A percentile compares a stretch with the other conserved stretches of the same genome.
Conservation (phyloP, 2,888 invertebrate genomes). For the Papilio elwesi region DNA sequence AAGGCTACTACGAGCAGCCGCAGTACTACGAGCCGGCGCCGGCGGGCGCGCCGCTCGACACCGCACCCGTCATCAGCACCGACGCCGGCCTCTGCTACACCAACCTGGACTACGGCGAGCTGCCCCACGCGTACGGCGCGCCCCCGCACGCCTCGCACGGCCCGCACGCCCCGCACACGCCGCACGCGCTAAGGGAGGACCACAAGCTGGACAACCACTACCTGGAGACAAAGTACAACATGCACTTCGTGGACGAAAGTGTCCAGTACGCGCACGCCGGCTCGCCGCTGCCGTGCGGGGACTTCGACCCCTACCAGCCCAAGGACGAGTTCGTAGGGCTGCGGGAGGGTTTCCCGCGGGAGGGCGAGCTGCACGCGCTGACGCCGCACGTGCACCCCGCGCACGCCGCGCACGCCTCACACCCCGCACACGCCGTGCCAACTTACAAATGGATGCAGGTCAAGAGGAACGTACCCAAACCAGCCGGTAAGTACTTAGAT, state of each 20-base stretch:
- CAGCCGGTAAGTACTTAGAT: slow-evolving; percentile 88
- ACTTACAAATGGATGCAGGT: slow-evolving; percentile 99
- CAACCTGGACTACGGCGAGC: slow-evolving; percentile 90
- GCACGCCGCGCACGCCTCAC: slow-evolving; percentile 85
- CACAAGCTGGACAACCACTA: slow-evolving; percentile 79
- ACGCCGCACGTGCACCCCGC: slow-evolving; percentile 74
- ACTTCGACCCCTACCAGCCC: slow-evolving; percentile 85
- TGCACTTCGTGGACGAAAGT: slow-evolving; percentile 78
- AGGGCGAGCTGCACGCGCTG: slow-evolving; percentile 70
- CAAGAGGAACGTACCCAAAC: slow-evolving; percentile 97
- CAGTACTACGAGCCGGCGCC: slow-evolving; percentile 81
- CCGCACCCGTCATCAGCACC: slow-evolving; percentile 90
- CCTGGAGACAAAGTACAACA: slow-evolving; percentile 81
- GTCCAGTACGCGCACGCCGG: slow-evolving; percentile 74
- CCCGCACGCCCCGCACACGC: slow-evolving; percentile 69
- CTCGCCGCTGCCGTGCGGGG: slow-evolving; percentile 82
- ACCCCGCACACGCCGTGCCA: slow-evolving; percentile 87
- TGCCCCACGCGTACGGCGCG: slow-evolving; percentile 79
- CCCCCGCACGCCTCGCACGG: slow-evolving; percentile 81
- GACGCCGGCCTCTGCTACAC: slow-evolving; percentile 95
- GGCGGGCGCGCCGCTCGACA: slow-evolving; percentile 69
- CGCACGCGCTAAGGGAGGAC: slow-evolving; percentile 72
- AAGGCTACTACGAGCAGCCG: slow-evolving; percentile 76
- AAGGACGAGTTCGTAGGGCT: slow-evolving; percentile 85
- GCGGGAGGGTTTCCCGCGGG: slow-evolving; percentile 67